A percentile compares a stretch with the other conserved stretches of the same genome.
Evolutionary conservation across 2,888 invertebrate species (phyloP).

Genomic region (Oligia strigilis): DNA sequence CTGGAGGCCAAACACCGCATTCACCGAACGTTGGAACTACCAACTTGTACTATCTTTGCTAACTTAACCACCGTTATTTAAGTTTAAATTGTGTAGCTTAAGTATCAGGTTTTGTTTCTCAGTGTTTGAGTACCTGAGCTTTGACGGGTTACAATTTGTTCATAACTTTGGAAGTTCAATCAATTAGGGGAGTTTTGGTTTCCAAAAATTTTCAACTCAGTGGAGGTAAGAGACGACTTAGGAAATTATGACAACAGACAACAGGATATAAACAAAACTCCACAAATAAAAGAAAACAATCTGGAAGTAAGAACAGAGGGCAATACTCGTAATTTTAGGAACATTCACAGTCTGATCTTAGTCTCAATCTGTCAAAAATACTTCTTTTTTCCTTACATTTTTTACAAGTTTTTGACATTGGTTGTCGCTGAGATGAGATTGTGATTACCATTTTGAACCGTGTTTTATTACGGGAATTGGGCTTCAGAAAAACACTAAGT

Average conservation of each 20-base stretch:
- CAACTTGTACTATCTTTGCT: slow-evolving; percentile 56
- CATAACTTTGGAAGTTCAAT: slow-evolving; percentile 40
- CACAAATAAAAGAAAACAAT: neutral
- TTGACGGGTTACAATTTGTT: slow-evolving; percentile 33
- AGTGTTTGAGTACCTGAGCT: slow-evolving; percentile 41
- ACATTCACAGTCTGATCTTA: too few species aligned
- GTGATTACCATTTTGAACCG: too few species aligned
- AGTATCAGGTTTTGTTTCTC: slow-evolving; percentile 52
- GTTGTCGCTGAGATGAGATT: too few species aligned
- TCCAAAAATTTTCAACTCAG: neutral
- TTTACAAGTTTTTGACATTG: too few species aligned
- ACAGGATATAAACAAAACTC: neutral
- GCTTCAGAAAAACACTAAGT: neutral
- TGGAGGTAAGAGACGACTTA: neutral
- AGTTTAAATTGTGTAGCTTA: slow-evolving; percentile 65
- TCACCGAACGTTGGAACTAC: slow-evolving; percentile 42
- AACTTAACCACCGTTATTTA: slow-evolving; percentile 64
- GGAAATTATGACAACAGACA: neutral
- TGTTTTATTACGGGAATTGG: too few species aligned
- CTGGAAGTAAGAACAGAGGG: neutral
- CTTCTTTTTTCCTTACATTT: too few species aligned
- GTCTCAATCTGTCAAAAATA: too few species aligned
- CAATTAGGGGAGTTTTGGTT: slow-evolving; percentile 16
- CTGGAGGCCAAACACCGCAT: slow-evolving; percentile 52
- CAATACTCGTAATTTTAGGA: too few species aligned